phyloP scores from a whole-genome alignment of 1,140 invertebrate species.

The Thaumatotibia leucotreta region DNA sequence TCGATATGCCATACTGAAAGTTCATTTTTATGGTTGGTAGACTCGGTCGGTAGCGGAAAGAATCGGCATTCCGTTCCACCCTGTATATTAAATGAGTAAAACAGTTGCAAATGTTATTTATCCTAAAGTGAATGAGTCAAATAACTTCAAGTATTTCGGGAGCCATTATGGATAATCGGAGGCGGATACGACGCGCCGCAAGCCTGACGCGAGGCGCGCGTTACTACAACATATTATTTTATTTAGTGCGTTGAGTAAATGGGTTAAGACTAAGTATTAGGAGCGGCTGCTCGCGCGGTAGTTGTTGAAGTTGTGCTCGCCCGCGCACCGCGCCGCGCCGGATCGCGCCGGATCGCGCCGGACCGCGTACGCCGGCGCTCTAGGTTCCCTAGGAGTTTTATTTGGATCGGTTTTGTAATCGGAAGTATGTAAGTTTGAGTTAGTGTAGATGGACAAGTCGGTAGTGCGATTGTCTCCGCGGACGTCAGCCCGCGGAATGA shows the following conservation, averaged over 20 bases:
- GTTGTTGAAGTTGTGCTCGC: slow-evolving; percentile 57
- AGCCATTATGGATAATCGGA: not conserved
- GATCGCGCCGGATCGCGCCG: slow-evolving; percentile 31
- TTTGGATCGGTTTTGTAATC: slow-evolving; percentile 55
- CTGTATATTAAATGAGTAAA: too few species aligned
- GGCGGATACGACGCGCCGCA: not conserved
- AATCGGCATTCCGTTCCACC: too few species aligned
- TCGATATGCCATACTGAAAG: too few species aligned
- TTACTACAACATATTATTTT: slow-evolving; percentile 70
- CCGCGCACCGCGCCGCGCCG: slow-evolving; percentile 43
- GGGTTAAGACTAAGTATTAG: not conserved
- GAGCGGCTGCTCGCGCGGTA: slow-evolving; percentile 12
- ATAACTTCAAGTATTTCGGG: not conserved
- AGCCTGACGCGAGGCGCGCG: slow-evolving; percentile 61
- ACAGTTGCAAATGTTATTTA: too few species aligned
- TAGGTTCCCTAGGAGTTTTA: slow-evolving; percentile 37
- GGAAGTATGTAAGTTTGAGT: slow-evolving; percentile 60
- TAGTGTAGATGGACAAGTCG: slow-evolving; percentile 64
- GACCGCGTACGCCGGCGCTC: slow-evolving; percentile 16
- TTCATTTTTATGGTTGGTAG: too few species aligned
- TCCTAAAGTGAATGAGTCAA: too few species aligned
- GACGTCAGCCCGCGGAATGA: slow-evolving; percentile 65
- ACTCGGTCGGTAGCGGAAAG: too few species aligned
- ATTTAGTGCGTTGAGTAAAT: slow-evolving; percentile 37
- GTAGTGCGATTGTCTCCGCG: slow-evolving; percentile 72